Percentiles rank a stretch among this genome's conserved stretches.
These are phyloP conservation scores for Geotrupes spiniger DNA, from an alignment of 2,888 invertebrate genomes.

Conservation along the genomic window DNA sequence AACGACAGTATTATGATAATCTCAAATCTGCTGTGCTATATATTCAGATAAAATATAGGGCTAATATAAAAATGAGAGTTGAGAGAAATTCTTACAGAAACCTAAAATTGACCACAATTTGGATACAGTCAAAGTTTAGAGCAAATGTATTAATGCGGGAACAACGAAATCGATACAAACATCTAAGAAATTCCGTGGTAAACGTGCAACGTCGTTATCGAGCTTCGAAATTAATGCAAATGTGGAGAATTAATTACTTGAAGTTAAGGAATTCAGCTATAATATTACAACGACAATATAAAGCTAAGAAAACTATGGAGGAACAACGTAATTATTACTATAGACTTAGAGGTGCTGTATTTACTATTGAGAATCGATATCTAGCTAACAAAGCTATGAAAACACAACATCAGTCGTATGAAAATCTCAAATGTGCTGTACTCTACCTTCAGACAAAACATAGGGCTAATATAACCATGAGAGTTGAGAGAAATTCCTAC, in stretches of 20 bases:
- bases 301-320: slow-evolving; percentile 29
- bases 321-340: slow-evolving; percentile 18
- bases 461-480: slow-evolving; percentile 44
- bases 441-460: slow-evolving; percentile 50
- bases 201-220: slow-evolving; percentile 41
- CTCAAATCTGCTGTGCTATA: slow-evolving; percentile 29
- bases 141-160: no score
- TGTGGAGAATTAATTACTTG: slow-evolving; percentile 32
- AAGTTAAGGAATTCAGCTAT: slow-evolving; percentile 33
- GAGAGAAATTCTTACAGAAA: slow-evolving; percentile 40
- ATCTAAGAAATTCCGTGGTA: slow-evolving; percentile 27
- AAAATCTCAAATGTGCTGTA: slow-evolving; percentile 43
- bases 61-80: slow-evolving; percentile 43
- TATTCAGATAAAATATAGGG: slow-evolving; percentile 37
- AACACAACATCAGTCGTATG: slow-evolving; percentile 10
- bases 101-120: no score
- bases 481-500: slow-evolving; percentile 35
- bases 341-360: slow-evolving; percentile 14
- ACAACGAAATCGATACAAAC: slow-evolving; percentile 17
- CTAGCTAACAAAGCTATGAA: no score
- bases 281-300: slow-evolving; percentile 36
- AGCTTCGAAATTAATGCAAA: slow-evolving; percentile 34
- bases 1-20: slow-evolving; percentile 29
- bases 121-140: no score
- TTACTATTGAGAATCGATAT: slow-evolving; percentile 20